Evolutionary conservation across 2,113 vertebrate species (phyloP).

Genomic region (Campylomormyrus tamandua): DNA sequence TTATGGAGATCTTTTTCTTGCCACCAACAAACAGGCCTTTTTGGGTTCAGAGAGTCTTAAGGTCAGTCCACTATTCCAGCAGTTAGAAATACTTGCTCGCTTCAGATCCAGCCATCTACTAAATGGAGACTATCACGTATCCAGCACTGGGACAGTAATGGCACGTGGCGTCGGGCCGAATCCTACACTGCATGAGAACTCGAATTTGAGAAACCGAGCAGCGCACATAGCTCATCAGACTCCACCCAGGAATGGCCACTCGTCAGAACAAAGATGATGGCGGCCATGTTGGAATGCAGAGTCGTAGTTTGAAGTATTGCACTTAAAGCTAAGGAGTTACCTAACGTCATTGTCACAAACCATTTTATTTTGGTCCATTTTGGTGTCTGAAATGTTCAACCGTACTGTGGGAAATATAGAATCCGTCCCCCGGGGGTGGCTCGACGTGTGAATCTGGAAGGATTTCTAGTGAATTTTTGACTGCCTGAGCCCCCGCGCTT

Average conservation of each 20-base stretch:
- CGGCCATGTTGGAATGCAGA: slow-evolving; percentile 22
- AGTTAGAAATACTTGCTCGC: slow-evolving; percentile 19
- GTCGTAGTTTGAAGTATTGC: slow-evolving; percentile 63
- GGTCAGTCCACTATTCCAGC: slow-evolving; percentile 26
- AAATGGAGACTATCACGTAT: slow-evolving; percentile 42
- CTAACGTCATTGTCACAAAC: slow-evolving; percentile 51
- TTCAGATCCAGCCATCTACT: slow-evolving; percentile 17
- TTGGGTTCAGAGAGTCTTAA: slow-evolving; percentile 18
- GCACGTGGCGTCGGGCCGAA: slow-evolving; percentile 52
- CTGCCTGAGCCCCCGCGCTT: slow-evolving; percentile 40
- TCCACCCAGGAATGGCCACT: slow-evolving; percentile 34
- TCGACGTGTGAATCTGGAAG: slow-evolving; percentile 55
- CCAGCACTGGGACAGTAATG: slow-evolving; percentile 52
- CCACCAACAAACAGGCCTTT: slow-evolving; percentile 3
- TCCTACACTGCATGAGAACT: slow-evolving; percentile 50
- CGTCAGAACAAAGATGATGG: slow-evolving; percentile 20
- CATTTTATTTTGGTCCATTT: slow-evolving; percentile 41
- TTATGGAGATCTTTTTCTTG: slow-evolving; percentile 7
- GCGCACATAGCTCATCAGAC: slow-evolving; percentile 38
- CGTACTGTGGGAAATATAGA: slow-evolving; percentile 57
- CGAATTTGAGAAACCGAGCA: slow-evolving; percentile 37
- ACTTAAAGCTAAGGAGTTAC: slow-evolving; percentile 61
- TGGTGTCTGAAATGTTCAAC: slow-evolving; percentile 56
- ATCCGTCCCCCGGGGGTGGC: slow-evolving; percentile 47
- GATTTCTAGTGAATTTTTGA: slow-evolving; percentile 52